A percentile compares a stretch with the other conserved stretches of the same genome.
phyloP scores from a whole-genome alignment of 1,140 invertebrate species.

The Drosophila insularis region DNA sequence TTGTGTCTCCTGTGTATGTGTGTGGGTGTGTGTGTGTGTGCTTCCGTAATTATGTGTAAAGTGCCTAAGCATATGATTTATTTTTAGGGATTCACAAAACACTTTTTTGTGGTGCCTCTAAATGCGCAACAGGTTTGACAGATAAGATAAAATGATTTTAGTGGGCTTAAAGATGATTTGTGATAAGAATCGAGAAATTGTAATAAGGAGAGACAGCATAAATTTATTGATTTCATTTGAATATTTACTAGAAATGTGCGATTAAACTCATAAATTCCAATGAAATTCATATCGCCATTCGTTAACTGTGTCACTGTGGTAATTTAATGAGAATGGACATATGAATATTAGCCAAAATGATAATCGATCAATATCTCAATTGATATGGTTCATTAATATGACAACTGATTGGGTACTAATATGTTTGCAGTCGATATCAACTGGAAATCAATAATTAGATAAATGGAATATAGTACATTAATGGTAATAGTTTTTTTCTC shows the following conservation, averaged over 20 bases:
- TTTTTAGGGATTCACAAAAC: constrained; percentile 39
- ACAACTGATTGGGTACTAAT: too few species aligned
- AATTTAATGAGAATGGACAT: background rate
- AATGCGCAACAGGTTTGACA: constrained; percentile 57
- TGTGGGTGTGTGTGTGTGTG: constrained; percentile 30
- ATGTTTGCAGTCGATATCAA: too few species aligned
- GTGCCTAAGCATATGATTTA: constrained; percentile 76
- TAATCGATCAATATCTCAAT: background rate
- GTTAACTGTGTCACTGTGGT: background rate
- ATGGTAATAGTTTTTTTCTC: too few species aligned
- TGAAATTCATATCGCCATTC: background rate
- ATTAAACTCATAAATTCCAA: background rate
- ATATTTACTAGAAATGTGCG: background rate
- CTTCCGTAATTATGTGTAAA: constrained; percentile 74
- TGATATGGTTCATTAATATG: too few species aligned
- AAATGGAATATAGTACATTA: too few species aligned
- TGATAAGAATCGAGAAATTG: background rate
- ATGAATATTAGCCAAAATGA: background rate
- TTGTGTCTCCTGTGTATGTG: constrained; percentile 10
- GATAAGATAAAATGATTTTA: constrained; percentile 3
- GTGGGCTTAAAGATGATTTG: constrained; percentile 19
- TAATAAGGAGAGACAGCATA: background rate
- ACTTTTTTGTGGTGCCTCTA: background rate
- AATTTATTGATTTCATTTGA: constrained; percentile 1
- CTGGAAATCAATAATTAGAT: too few species aligned